Evolutionary conservation across 1,140 invertebrate species (phyloP).

Genomic region (Papilio machaon): DNA sequence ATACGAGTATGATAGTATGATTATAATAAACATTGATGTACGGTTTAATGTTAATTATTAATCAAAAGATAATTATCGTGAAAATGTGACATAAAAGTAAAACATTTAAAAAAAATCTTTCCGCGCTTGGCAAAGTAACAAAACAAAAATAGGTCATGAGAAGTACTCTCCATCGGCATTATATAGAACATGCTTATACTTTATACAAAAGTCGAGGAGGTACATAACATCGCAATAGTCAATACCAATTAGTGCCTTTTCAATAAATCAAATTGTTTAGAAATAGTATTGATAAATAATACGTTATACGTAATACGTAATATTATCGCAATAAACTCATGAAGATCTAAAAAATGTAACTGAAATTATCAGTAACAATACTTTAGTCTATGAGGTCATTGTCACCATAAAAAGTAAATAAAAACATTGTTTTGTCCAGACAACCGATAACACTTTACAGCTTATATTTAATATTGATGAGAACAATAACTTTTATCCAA

Average conservation of each 20-base stretch:
- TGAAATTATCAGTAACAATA: background rate
- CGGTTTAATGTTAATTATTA: too few species aligned
- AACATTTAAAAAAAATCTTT: conserved; percentile 6
- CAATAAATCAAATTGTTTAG: background rate
- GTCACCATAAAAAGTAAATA: conserved; percentile 7
- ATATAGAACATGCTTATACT: conserved; percentile 23
- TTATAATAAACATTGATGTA: too few species aligned
- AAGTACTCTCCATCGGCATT: conserved; percentile 17
- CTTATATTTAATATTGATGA: conserved; percentile 12
- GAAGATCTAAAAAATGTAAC: background rate
- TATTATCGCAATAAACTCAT: background rate
- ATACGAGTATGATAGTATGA: too few species aligned
- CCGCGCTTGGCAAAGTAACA: conserved; percentile 14
- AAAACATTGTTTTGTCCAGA: conserved; percentile 4
- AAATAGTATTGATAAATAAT: background rate
- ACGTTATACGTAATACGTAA: background rate
- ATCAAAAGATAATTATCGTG: background rate
- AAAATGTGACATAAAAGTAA: background rate
- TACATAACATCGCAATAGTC: background rate
- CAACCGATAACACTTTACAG: background rate
- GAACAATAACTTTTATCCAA: conserved; percentile 17
- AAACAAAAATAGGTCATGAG: conserved; percentile 22
- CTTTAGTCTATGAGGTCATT: conserved; percentile 1
- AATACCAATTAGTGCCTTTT: background rate
- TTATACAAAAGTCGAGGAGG: background rate